These are phyloP conservation scores for Nebria brevicollis DNA, from an alignment of 2,888 invertebrate species.

Conservation along the genomic window DNA sequence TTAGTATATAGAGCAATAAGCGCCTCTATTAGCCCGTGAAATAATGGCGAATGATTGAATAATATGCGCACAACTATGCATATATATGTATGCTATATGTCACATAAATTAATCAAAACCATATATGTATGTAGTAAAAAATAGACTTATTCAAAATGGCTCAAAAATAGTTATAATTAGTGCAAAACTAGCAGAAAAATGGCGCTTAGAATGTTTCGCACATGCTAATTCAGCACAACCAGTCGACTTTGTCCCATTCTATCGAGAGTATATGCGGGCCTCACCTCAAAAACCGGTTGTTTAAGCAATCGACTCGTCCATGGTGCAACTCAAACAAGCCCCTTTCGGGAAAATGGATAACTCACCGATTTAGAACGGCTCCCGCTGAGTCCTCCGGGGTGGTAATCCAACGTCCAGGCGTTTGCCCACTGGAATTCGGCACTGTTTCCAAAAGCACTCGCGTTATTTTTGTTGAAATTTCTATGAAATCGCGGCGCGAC, in stretches of 20 bases:
- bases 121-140: too few relatives aligned
- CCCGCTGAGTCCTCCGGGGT: slow-evolving; percentile 18
- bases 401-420: background rate
- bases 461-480: slow-evolving; percentile 4
- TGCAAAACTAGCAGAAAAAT: background rate
- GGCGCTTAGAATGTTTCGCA: too few relatives aligned
- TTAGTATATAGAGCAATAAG: background rate
- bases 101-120: background rate
- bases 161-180: background rate
- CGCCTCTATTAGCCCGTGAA: background rate
- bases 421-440: background rate
- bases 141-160: background rate
- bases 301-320: background rate
- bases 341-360: background rate
- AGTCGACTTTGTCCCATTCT: too few relatives aligned
- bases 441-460: background rate
- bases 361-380: slow-evolving; percentile 3
- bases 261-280: background rate
- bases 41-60: background rate
- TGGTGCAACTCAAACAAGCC: background rate
- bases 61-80: background rate
- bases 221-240: too few relatives aligned
- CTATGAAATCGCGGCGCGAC: slow-evolving; percentile 25
- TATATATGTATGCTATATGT: background rate
- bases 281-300: background rate